phyloP scores from a whole-genome alignment of 2,113 vertebrate species.

The Rhombomys opimus region DNA sequence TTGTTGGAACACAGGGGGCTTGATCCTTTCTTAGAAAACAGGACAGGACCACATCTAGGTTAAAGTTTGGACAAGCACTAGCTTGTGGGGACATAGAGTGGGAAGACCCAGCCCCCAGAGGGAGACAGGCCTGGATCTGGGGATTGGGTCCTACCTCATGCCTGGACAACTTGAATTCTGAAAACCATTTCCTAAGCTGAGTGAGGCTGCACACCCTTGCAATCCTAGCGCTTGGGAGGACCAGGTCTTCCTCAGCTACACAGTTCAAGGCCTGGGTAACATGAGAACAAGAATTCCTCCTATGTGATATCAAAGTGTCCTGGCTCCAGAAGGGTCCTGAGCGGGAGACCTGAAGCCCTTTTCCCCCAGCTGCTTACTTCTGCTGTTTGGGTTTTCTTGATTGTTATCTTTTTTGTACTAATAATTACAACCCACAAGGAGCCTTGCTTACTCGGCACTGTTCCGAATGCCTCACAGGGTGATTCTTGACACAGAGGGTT shows the following conservation, averaged over 20 bases:
- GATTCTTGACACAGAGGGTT: neutral
- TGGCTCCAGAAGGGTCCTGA: neutral
- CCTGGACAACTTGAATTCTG: neutral
- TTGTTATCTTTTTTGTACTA: neutral
- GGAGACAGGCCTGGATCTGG: neutral
- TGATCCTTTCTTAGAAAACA: neutral
- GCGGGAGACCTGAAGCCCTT: neutral
- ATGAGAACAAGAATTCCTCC: neutral
- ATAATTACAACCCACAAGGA: too few species aligned
- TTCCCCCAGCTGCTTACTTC: neutral
- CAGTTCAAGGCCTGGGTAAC: neutral
- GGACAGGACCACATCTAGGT: neutral
- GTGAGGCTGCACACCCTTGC: neutral
- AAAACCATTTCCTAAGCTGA: neutral
- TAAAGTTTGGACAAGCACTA: neutral
- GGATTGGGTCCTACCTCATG: fast-evolving
- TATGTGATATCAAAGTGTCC: neutral
- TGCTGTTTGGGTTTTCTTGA: neutral
- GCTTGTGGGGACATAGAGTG: neutral
- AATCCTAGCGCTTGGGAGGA: neutral
- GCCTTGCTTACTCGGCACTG: neutral
- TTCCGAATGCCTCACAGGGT: neutral
- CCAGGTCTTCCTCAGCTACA: too few species aligned
- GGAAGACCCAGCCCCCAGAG: neutral
- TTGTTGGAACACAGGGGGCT: neutral